Base-by-base conservation (phyloP, 1,140 invertebrate species). In the Hypothenemus hampei region DNA sequence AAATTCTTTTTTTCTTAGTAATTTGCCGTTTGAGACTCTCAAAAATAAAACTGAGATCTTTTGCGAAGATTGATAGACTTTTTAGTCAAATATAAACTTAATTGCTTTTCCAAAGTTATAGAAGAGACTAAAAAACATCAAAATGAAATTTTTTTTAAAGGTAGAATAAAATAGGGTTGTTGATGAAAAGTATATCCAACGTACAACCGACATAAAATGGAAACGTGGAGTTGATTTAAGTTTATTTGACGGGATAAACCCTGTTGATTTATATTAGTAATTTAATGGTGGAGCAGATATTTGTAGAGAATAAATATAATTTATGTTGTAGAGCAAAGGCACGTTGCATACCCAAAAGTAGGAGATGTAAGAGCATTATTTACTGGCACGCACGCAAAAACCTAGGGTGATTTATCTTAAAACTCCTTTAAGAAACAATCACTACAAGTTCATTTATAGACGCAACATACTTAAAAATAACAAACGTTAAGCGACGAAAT, bases 241-340 rank as follows among this genome's bases (percentile, higher is more conserved):
- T 44, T 56, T 56, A 56, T 56, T 56, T 56, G 53, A 56, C 53
- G 44, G 44, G 44, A 20, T 47, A 56, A 56, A 22, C 36, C 44
- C 35, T 16, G 15, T 41, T 48, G 53, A 56, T 56, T 56, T 48
- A 56, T 37, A 8, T n/a, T 18, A 6, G 43, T 56, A 48, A 56
- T 56, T 56, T 56, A 56, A 56, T 56, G 53, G 52, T 37, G 37
- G 53, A 37, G 45, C 45, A 56, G 53, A 56, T 56, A 56, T 56
- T 56, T 56, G 44, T 56, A 56, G 53, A 56, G 48, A 56, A 56
- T 56, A 56, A 56, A 56, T 56, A 56, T 56, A 48, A 45, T 48
- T 47, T 56, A 56, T 44, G 29, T 41, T 22, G 44, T 23, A 13
- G 45, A 47, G 24, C 24, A 46, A 47, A 46, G 31, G 43, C 43